Conservation (phyloP, 1,140 invertebrate genomes). For the Akabosia matsudoensis region DNA sequence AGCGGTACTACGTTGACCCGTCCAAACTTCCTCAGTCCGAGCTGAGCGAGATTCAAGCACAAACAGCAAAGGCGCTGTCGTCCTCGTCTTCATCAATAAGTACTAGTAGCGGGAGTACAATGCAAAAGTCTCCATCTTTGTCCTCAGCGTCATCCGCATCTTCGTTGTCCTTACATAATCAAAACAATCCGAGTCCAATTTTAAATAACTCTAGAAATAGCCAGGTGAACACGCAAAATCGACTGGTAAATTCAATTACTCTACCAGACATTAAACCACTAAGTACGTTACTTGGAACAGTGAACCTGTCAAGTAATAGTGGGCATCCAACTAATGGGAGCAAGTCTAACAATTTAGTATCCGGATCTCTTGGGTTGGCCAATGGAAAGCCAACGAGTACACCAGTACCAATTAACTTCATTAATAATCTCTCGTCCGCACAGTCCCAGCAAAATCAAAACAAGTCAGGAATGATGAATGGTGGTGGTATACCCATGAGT, state of each 20-base stretch:
- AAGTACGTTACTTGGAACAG: constrained; percentile 33
- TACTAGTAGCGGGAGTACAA: constrained; percentile 26
- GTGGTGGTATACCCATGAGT: neutral
- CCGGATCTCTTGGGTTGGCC: neutral
- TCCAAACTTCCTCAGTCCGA: constrained; percentile 41
- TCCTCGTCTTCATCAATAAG: constrained; percentile 19
- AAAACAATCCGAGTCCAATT: constrained; percentile 42
- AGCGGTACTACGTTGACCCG: constrained; percentile 45
- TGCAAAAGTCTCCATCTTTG: constrained; percentile 43
- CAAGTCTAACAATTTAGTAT: constrained; percentile 6
- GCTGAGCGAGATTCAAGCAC: constrained; percentile 38
- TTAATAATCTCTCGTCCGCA: constrained; percentile 42
- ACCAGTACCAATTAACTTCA: constrained; percentile 39
- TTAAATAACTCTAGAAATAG: constrained; percentile 39
- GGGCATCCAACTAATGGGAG: constrained; percentile 3
- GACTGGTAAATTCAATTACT: constrained; percentile 43
- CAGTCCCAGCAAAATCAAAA: constrained; percentile 9
- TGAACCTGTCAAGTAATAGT: neutral
- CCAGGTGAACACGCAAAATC: constrained; percentile 19
- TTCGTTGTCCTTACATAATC: constrained; percentile 25
- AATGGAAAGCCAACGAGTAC: constrained; percentile 4
- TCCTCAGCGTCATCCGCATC: constrained; percentile 41
- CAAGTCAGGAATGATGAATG: neutral
- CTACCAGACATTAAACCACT: constrained; percentile 45
- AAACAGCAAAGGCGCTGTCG: constrained; percentile 31